These are phyloP conservation scores for Heterohyrax brucei DNA, from an alignment of 2,797 vertebrate species.

Conservation along the genomic window DNA sequence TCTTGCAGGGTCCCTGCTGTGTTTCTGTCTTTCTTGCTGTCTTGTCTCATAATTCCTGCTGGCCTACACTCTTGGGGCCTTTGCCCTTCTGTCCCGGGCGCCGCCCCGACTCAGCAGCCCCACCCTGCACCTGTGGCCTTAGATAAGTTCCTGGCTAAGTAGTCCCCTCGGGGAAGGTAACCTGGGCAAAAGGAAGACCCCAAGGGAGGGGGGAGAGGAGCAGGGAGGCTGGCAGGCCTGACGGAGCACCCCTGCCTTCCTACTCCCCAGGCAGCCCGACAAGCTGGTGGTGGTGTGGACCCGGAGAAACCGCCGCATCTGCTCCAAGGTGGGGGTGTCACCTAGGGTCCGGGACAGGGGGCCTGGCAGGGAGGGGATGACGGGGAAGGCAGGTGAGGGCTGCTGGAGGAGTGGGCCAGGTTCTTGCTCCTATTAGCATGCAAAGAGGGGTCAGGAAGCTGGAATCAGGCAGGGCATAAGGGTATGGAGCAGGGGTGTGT, in stretches of 20 bases:
- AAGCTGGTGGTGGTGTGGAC: constrained; percentile 97
- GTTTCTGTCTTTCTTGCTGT: neutral
- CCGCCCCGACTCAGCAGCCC: constrained; percentile 64
- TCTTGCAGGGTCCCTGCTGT: neutral
- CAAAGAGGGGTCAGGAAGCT: neutral
- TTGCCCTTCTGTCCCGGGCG: constrained; percentile 76
- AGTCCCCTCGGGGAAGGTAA: neutral
- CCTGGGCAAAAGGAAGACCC: constrained; percentile 9
- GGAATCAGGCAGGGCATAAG: neutral
- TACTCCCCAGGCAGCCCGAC: constrained; percentile 94
- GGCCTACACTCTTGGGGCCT: neutral
- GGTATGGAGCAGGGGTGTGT: neutral
- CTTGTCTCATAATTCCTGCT: neutral
- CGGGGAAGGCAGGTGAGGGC: neutral
- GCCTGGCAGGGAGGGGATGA: too few species aligned
- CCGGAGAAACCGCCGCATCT: constrained; percentile 95
- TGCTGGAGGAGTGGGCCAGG: neutral
- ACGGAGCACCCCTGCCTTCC: neutral
- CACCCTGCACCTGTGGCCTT: constrained; percentile 71
- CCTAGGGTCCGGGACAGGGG: neutral
- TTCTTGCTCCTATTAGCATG: neutral
- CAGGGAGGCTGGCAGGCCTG: neutral
- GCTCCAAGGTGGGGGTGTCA: constrained; percentile 93
- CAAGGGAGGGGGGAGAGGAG: neutral
- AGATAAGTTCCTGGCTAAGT: constrained; percentile 77